Evolutionary conservation across 2,113 vertebrate genomes (phyloP).

Genomic region (Tetrao urogallus): DNA sequence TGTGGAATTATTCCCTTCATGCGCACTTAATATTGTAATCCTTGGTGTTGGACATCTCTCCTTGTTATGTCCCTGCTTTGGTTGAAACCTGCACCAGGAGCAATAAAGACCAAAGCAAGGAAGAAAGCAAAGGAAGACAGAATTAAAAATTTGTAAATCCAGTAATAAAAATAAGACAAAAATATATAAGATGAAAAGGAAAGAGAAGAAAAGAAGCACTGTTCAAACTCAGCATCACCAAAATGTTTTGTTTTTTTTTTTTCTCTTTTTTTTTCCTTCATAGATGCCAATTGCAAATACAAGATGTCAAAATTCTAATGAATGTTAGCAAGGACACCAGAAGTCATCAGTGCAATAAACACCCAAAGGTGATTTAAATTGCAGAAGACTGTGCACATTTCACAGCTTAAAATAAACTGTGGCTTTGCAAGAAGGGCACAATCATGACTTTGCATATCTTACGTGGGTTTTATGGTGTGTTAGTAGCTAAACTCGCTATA

Average conservation of each 20-base stretch:
- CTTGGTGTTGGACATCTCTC: background rate
- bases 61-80: background rate
- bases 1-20: background rate
- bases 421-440: background rate
- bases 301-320: background rate
- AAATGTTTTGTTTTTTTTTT: background rate
- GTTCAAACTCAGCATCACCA: background rate
- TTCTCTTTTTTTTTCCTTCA: background rate
- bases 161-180: background rate
- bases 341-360: background rate
- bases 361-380: background rate
- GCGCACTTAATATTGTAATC: background rate
- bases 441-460: background rate
- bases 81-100: background rate
- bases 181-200: background rate
- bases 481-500: conserved; percentile 14
- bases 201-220: background rate
- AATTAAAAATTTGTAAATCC: background rate
- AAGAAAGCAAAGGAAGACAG: background rate
- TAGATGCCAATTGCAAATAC: background rate
- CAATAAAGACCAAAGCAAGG: background rate
- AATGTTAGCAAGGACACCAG: background rate
- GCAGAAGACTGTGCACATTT: background rate
- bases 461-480: background rate
- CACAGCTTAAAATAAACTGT: background rate